Base-by-base conservation (phyloP, 1,140 invertebrate genomes). In the Heliothis virescens region DNA sequence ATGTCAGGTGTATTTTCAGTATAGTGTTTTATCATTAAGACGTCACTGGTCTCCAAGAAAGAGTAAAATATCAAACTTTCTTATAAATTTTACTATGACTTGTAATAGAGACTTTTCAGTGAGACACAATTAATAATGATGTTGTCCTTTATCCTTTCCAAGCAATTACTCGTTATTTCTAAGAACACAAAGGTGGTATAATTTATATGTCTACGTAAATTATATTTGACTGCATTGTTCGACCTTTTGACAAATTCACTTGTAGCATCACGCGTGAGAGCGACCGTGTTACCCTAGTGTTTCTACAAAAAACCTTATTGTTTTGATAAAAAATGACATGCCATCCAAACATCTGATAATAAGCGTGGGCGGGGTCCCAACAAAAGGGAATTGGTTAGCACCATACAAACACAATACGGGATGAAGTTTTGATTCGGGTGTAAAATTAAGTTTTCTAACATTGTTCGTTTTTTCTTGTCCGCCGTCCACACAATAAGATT, bases 251-350 rank as follows among this genome's bases (percentile, higher is more conserved):
- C 87, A 92, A 90, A 92, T 91, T 89, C 84, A 87, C 81, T 87
- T 86, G 73, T 86, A 82, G 77, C 80, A 65, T 81, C 81, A 79
- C 80, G 69, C 81, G 87, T 86, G 87, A 87, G 83, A 85, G 62
- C 83, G 80, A 26, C 57, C 85, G 86, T 88, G 89, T 86, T 89
- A 92, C 85, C 83, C 73, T 63, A 85, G 55, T 62, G 83, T 86
- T 80, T 79, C 75, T 73, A 83, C 86, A 87, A 85, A 91, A 90
- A 92, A 88, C 59, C 85, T 92, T 91, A 93, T 94, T 94, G 92
- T 94, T 94, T 94, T 94, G 91, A 93, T 94, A 93, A 94, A 94
- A 94, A 94, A 94, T 94, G 90, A 93, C 91, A 90, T 85, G 90
- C 90, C 91, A 90, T 72, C 84, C 84, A 91, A 87, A 85, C 83